These are phyloP conservation scores for Spicauda simplicius DNA, from an alignment of 2,888 invertebrate genomes.

Conservation along the genomic window DNA sequence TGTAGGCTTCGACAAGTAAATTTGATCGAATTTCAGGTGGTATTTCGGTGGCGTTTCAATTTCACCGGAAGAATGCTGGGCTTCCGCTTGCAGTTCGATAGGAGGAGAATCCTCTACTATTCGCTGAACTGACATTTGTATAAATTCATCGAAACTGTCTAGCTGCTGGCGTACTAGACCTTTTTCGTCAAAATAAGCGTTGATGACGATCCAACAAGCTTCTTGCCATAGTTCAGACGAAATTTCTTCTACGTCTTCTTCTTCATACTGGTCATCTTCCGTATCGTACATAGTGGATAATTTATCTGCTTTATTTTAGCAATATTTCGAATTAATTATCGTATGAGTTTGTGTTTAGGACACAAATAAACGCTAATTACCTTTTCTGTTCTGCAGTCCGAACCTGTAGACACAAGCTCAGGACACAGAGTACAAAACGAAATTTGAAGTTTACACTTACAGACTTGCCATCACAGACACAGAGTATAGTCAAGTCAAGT, in stretches of 20 bases:
- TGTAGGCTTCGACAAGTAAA: constrained; percentile 99
- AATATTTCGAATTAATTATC: no score
- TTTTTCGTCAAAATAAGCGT: constrained; percentile 99
- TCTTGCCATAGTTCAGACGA: constrained; percentile 99
- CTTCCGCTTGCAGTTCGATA: constrained; percentile 98
- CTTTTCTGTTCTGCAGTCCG: no score
- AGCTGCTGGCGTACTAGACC: constrained; percentile 99
- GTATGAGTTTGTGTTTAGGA: no score
- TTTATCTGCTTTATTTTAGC: no score
- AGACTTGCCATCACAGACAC: no score
- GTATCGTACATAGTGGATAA: constrained; percentile 70
- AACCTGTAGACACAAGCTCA: no score
- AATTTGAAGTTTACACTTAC: no score
- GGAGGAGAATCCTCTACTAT: constrained; percentile 99
- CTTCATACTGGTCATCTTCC: constrained; percentile 88
- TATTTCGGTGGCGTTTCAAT: constrained; percentile 96
- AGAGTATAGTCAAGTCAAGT: no score
- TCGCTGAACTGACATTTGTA: constrained; percentile 99
- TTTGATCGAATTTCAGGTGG: constrained; percentile 98
- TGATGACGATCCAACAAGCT: constrained; percentile 99
- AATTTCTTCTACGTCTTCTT: constrained; percentile 97
- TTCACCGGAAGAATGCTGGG: constrained; percentile 97
- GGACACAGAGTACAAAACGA: no score
- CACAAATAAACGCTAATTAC: no score
- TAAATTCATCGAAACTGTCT: constrained; percentile 99